phyloP scores from a whole-genome alignment of 2,797 vertebrate genomes.

The Galaxias olidus region DNA sequence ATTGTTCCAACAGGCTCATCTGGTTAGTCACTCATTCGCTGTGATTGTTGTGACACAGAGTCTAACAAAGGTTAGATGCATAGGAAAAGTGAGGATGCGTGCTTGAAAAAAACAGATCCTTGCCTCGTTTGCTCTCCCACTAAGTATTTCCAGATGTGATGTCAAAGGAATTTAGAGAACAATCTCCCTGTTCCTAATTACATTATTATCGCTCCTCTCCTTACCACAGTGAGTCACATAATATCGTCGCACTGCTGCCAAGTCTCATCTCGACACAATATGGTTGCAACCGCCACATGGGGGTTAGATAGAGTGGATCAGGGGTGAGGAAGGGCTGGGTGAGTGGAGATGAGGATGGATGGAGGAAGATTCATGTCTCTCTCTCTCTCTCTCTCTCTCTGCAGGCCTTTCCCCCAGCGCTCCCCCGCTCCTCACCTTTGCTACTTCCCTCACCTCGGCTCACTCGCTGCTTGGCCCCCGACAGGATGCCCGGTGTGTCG shows the following conservation, averaged over 20 bases:
- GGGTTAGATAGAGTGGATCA: constrained; percentile 52
- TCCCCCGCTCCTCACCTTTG: constrained; percentile 66
- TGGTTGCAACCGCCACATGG: constrained; percentile 40
- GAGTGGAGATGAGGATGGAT: constrained; percentile 40
- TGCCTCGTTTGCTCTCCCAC: constrained; percentile 29
- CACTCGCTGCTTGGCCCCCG: constrained; percentile 88
- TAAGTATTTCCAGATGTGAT: constrained; percentile 44
- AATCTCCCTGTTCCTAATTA: constrained; percentile 41
- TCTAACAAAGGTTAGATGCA: constrained; percentile 36
- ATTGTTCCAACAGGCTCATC: not conserved
- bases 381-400: constrained; percentile 56
- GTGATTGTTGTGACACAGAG: constrained; percentile 18
- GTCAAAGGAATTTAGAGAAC: constrained; percentile 8
- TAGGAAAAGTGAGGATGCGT: constrained; percentile 7
- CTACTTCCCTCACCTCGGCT: constrained; percentile 80
- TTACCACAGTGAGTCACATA: not conserved
- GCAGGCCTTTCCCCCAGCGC: constrained; percentile 21
- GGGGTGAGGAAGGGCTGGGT: constrained; percentile 30
- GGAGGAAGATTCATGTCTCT: constrained; percentile 49
- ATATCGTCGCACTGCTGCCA: constrained; percentile 21
- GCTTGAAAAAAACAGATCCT: constrained; percentile 9
- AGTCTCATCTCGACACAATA: constrained; percentile 51
- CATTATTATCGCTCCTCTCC: constrained; percentile 36
- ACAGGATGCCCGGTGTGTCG: constrained; percentile 85
- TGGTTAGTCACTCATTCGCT: constrained; percentile 55